Percentiles rank a stretch among this genome's conserved stretches.
Conservation (phyloP, 2,113 vertebrate genomes). For the Macrotus californicus region DNA sequence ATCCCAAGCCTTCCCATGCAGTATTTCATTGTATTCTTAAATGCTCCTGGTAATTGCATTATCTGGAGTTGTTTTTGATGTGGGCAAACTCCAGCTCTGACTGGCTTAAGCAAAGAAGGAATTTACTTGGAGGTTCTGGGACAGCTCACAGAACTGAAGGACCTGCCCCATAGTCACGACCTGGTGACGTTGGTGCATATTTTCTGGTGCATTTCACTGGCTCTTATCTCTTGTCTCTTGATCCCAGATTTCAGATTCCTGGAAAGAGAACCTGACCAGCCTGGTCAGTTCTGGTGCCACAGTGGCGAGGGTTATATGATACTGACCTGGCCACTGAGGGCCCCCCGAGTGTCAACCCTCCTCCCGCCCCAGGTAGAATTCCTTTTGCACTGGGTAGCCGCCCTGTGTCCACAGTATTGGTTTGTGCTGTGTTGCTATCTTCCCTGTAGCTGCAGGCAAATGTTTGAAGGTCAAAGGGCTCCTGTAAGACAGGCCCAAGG, state of each 20-base stretch:
- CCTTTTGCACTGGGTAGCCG: background rate
- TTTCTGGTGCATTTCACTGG: background rate
- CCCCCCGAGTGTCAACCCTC: background rate
- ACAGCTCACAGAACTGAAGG: background rate
- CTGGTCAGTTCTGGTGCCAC: background rate
- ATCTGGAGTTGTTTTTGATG: background rate
- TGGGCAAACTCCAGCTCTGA: background rate
- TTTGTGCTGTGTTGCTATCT: background rate
- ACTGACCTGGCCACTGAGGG: background rate
- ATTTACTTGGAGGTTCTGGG: background rate
- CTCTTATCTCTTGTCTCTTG: background rate
- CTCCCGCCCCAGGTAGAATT: background rate
- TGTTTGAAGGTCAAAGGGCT: background rate
- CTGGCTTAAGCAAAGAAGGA: background rate
- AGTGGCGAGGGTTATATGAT: background rate
- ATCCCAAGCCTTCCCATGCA: background rate
- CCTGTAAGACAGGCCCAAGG: background rate
- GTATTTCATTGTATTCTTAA: background rate
- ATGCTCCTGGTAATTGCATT: background rate
- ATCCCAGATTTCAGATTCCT: background rate
- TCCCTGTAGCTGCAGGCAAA: background rate
- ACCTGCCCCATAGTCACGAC: background rate
- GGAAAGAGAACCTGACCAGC: background rate
- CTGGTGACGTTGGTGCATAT: background rate
- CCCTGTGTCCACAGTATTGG: background rate